These are phyloP conservation scores for Andricus quercusramuli DNA, from an alignment of 2,888 invertebrate genomes.

Conservation along the genomic window DNA sequence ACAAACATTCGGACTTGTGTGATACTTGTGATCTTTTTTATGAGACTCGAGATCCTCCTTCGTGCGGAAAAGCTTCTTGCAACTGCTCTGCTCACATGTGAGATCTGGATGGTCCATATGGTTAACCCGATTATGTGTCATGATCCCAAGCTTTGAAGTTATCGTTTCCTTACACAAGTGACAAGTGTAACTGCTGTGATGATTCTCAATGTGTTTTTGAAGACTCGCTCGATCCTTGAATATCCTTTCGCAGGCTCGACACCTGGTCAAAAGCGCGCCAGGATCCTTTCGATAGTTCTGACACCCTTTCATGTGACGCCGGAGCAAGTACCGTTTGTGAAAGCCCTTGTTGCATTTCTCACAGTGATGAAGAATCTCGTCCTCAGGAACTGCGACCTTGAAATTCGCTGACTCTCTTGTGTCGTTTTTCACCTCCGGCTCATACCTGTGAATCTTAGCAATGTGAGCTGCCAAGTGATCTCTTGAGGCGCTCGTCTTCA, in stretches of 20 bases:
- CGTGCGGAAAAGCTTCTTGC: slow-evolving; percentile 80
- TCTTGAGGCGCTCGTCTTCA: slow-evolving; percentile 82
- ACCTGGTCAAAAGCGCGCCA: slow-evolving; percentile 79
- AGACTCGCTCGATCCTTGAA: slow-evolving; percentile 81
- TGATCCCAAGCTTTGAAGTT: slow-evolving; percentile 81
- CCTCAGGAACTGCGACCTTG: slow-evolving; percentile 75
- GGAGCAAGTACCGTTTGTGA: slow-evolving; percentile 80
- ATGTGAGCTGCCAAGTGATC: slow-evolving; percentile 82
- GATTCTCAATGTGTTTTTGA: slow-evolving; percentile 81
- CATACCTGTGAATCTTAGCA: slow-evolving; percentile 79
- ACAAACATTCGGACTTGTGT: slow-evolving; percentile 79
- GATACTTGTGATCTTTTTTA: slow-evolving; percentile 79
- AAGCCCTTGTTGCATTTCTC: slow-evolving; percentile 81
- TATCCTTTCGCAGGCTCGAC: slow-evolving; percentile 81
- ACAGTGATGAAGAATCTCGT: slow-evolving; percentile 80
- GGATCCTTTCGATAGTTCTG: slow-evolving; percentile 80
- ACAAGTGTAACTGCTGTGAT: slow-evolving; percentile 80
- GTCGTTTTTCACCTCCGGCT: slow-evolving; percentile 66
- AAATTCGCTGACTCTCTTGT: slow-evolving; percentile 71
- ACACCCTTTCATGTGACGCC: slow-evolving; percentile 82
- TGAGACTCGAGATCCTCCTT: slow-evolving; percentile 80
- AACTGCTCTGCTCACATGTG: slow-evolving; percentile 78
- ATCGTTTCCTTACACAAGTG: slow-evolving; percentile 80
- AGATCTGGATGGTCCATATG: slow-evolving; percentile 81
- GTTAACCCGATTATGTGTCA: slow-evolving; percentile 81